Evolutionary conservation across 2,888 invertebrate species (phyloP).

Genomic region (Protonemura montana): DNA sequence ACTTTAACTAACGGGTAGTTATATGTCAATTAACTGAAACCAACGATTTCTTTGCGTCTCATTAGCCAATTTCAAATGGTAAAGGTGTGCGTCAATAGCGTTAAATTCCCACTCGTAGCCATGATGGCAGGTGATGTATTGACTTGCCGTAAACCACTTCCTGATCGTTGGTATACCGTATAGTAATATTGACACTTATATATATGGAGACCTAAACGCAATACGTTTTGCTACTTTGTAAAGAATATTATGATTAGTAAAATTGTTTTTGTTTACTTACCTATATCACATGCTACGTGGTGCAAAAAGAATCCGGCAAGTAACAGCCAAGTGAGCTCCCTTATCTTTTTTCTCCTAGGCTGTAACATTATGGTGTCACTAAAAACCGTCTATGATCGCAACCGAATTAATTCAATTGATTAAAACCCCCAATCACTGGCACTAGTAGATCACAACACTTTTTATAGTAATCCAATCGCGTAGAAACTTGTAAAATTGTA

Average conservation of each 20-base stretch:
- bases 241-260: neutral
- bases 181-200: neutral
- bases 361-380: slow-evolving; percentile 28
- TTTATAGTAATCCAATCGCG: slow-evolving; percentile 25
- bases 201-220: too few relatives aligned
- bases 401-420: neutral
- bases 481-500: neutral
- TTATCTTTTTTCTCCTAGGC: slow-evolving; percentile 34
- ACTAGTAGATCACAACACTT: slow-evolving; percentile 21
- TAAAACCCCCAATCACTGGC: slow-evolving; percentile 17
- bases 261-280: slow-evolving; percentile 30
- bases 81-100: neutral
- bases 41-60: too few relatives aligned
- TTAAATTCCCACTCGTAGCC: neutral
- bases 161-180: neutral
- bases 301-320: neutral
- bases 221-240: too few relatives aligned
- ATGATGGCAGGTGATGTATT: neutral
- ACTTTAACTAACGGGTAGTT: neutral
- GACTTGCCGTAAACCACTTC: neutral
- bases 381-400: neutral
- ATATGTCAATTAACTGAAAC: neutral
- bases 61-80: neutral
- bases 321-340: slow-evolving; percentile 15
- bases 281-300: slow-evolving; percentile 13